Base-by-base conservation (phyloP, 2,888 invertebrate species). In the Harpagoxenus sublaevis region DNA sequence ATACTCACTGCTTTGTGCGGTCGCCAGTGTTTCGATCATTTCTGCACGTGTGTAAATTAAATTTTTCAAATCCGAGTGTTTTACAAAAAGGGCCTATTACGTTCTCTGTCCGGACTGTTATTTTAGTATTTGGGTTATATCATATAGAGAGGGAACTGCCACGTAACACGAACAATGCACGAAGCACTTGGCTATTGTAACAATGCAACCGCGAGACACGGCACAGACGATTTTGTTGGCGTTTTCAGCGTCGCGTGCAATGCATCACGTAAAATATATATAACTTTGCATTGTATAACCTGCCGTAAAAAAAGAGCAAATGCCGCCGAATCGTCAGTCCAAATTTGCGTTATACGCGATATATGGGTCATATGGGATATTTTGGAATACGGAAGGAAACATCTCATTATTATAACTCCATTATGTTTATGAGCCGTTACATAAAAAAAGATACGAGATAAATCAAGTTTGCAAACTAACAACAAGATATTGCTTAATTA, bases 221-320 rank as follows among this genome's bases (percentile, higher is more conserved):
- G 63, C 75, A 51, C 28, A 63, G 77, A 82, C 53, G 82, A 63
- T 82, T 82, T 82, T 9, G 53, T 42, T 45, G 31, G 53, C 63
- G 53, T 75, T 82, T 60, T 75, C 42, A 77, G 18, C 63, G 45
- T 82, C 63, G 82, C 82, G 63, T 82, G 77, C 77, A 77, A 62
- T 42, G 53, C 53, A 28, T 74, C 74, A 53, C 42, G 48, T 48
- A 39, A 78, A 71, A 79, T 62, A 51, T 48, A 79, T 51, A 23
- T 35, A 35, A 73, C 28, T 48, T 51, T 8, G 23, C 18, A 12
- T 78, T 66, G n/a, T 57, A 57, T 35, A 45, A 42, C n/a, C 18
- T 8, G 45, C 39, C 28, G 15, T 39, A n/a, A 55, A 35, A 45
- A 79, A 35, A 18, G 10, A 35, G 28, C 23, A 39, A 79, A 42